A percentile compares a stretch with the other conserved stretches of the same genome.
Conservation (phyloP, 92 coral and sea anemone species). For the Palythoa grandiflora region DNA sequence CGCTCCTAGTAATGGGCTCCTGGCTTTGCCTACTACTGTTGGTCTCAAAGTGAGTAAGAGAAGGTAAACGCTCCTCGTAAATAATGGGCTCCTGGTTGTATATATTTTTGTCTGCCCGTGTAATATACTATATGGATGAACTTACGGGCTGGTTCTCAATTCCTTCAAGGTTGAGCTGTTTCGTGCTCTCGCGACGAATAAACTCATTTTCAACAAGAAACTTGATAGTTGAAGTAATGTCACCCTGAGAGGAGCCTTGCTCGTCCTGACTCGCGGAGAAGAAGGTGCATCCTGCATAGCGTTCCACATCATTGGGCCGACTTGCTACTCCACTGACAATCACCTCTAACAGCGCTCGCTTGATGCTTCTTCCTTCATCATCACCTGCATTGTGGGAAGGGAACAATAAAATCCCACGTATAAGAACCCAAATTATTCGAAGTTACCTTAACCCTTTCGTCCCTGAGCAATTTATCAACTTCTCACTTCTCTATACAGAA, state of each 20-base stretch:
- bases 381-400: constrained; percentile 43
- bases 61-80: too few relatives aligned
- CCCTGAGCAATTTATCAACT: too few relatives aligned
- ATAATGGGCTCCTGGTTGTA: too few relatives aligned
- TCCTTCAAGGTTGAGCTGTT: constrained; percentile 51
- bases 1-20: too few relatives aligned
- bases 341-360: constrained; percentile 95
- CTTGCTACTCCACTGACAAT: constrained; percentile 96
- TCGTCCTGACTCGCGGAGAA: constrained; percentile 85
- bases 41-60: too few relatives aligned
- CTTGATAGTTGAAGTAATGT: constrained; percentile 72
- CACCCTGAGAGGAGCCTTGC: constrained; percentile 59
- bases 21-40: too few relatives aligned
- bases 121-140: neutral
- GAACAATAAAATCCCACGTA: too few relatives aligned
- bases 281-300: constrained; percentile 95
- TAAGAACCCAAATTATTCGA: too few relatives aligned
- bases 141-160: constrained; percentile 26
- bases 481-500: too few relatives aligned
- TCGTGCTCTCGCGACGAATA: constrained; percentile 70
- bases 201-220: constrained; percentile 93
- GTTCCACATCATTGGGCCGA: constrained; percentile 91
- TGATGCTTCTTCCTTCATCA: constrained; percentile 85
- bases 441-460: too few relatives aligned
- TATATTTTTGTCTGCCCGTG: too few relatives aligned